These are phyloP conservation scores for Aurelia aurita complex sp. Pacific DNA, from an alignment of 30 jellyfish, hydroid and myxozoan species.

Conservation along the genomic window DNA sequence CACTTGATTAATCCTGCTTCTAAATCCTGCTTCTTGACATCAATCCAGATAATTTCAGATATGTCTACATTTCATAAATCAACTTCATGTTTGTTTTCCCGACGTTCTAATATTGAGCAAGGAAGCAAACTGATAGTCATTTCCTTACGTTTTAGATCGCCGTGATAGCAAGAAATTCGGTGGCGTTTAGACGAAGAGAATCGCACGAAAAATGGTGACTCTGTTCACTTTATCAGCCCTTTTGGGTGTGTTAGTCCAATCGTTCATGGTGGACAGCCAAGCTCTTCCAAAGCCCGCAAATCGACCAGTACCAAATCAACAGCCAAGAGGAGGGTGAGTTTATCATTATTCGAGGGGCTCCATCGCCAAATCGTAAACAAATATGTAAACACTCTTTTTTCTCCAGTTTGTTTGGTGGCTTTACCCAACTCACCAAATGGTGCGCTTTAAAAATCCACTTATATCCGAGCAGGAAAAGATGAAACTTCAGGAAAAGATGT, in stretches of 20 bases:
- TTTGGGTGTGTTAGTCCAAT: slow-evolving; percentile 58
- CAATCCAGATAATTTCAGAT: not conserved
- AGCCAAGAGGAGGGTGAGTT: slow-evolving; percentile 74
- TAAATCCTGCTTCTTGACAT: not conserved
- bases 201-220: slow-evolving; percentile 34
- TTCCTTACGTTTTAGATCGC: not conserved
- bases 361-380: too few relatives aligned
- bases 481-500: too few relatives aligned
- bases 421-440: too few relatives aligned
- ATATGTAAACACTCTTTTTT: too few relatives aligned
- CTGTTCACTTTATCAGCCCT: slow-evolving; percentile 33
- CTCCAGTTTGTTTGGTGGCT: too few relatives aligned
- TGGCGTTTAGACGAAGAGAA: not conserved
- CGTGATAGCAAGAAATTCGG: not conserved
- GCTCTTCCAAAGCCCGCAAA: slow-evolving; percentile 19
- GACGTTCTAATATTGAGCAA: not conserved
- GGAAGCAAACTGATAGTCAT: not conserved
- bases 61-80: not conserved
- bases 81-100: not conserved
- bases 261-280: slow-evolving; percentile 45
- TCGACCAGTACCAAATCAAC: slow-evolving; percentile 57
- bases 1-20: not conserved
- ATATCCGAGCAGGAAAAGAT: too few relatives aligned
- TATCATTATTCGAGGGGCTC: not conserved
- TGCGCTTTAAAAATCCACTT: too few relatives aligned